Percentiles rank a stretch among this genome's conserved stretches.
Evolutionary conservation across 2,113 vertebrate genomes (phyloP).

Genomic region (Rhea americana): DNA sequence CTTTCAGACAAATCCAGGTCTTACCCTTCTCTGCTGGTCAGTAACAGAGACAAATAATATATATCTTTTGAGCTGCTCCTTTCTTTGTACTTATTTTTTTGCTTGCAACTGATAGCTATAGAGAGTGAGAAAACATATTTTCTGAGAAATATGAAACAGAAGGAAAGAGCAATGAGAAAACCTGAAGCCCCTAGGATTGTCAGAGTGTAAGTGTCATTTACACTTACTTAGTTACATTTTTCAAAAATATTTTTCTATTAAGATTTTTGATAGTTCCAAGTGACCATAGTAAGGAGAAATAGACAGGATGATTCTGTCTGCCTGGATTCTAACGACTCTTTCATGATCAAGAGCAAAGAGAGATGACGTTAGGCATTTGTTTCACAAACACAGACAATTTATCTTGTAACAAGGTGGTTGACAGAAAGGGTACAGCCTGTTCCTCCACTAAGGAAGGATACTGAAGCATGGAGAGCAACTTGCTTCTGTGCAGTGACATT

Average conservation of each 20-base stretch:
- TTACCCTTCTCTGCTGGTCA: neutral
- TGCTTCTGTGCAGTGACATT: neutral
- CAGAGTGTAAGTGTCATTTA: neutral
- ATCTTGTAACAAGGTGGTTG: slow-evolving; percentile 14
- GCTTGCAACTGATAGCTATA: neutral
- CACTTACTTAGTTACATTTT: neutral
- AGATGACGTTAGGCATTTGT: neutral
- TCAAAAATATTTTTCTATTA: fast-evolving
- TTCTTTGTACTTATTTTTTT: neutral
- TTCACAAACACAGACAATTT: slow-evolving; percentile 10
- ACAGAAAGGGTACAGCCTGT: neutral
- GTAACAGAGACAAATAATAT: neutral
- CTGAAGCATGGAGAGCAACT: slow-evolving; percentile 27
- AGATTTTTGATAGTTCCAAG: neutral
- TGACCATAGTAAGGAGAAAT: neutral
- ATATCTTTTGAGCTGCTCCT: neutral
- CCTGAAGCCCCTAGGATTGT: fast-evolving
- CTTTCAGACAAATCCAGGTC: neutral
- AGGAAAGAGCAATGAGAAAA: neutral
- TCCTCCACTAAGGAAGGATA: slow-evolving; percentile 13
- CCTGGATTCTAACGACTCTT: neutral
- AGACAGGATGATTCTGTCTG: neutral
- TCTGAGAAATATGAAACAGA: neutral
- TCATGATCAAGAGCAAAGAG: neutral
- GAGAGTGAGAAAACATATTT: neutral